Evolutionary conservation across 2,888 invertebrate species (phyloP).

Genomic region (Epinotia ramella): DNA sequence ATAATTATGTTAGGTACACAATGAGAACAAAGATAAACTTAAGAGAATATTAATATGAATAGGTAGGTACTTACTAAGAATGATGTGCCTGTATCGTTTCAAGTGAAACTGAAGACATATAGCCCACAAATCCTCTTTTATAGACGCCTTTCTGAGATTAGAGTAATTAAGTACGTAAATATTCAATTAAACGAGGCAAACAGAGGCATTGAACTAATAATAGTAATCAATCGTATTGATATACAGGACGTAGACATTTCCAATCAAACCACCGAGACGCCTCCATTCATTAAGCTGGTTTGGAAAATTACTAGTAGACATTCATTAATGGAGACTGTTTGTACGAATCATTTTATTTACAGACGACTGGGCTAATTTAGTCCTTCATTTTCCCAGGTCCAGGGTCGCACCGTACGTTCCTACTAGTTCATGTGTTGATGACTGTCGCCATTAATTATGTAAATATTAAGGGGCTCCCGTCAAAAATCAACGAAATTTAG

Average conservation of each 20-base stretch:
- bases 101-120: conserved; percentile 27
- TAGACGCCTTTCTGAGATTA: conserved; percentile 38
- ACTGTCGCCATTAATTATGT: too few species aligned
- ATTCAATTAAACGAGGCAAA: conserved; percentile 43
- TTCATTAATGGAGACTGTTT: background rate
- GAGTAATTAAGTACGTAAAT: conserved; percentile 32
- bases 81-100: conserved; percentile 15
- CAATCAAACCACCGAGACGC: conserved; percentile 4
- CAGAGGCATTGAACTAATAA: conserved; percentile 41
- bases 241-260: conserved; percentile 25
- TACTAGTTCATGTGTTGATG: too few species aligned
- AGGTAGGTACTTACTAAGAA: conserved; percentile 16
- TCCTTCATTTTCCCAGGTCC: too few species aligned
- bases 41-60: background rate
- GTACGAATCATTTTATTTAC: background rate
- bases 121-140: conserved; percentile 25
- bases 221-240: conserved; percentile 30
- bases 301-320: background rate
- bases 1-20: too few species aligned
- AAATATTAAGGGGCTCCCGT: too few species aligned
- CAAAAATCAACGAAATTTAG: too few species aligned
- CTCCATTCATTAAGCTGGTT: conserved; percentile 14
- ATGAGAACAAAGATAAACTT: too few species aligned
- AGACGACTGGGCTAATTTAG: background rate
- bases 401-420: too few species aligned